A percentile compares a stretch with the other conserved stretches of the same genome.
These are phyloP conservation scores for Drosophila sp. DNA, from an alignment of 1,140 invertebrate genomes.

Conservation along the genomic window DNA sequence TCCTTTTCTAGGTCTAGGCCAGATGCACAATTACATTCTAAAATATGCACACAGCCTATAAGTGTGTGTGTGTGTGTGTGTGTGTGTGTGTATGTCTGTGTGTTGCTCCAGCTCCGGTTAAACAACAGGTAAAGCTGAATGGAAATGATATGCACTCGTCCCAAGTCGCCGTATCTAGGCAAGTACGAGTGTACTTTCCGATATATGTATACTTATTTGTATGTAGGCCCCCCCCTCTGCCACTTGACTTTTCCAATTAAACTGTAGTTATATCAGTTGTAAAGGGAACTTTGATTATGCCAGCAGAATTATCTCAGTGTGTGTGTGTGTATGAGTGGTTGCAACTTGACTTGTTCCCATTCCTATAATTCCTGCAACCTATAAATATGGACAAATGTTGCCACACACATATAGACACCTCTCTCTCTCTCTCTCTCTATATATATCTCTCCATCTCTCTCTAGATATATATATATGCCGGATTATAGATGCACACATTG, in stretches of 20 bases:
- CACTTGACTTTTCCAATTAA: slow-evolving; percentile 12
- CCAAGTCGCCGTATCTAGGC: too few relatives aligned
- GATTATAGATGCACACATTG: slow-evolving; percentile 74
- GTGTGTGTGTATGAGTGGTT: background rate
- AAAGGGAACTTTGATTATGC: slow-evolving; percentile 12
- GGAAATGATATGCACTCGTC: background rate
- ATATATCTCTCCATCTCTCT: slow-evolving; percentile 22
- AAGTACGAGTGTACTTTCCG: too few relatives aligned
- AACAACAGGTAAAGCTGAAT: slow-evolving; percentile 13
- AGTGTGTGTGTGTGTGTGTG: slow-evolving; percentile 14
- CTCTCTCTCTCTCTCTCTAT: slow-evolving; percentile 11
- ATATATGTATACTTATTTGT: background rate
- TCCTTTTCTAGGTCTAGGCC: slow-evolving; percentile 83
- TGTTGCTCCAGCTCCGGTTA: slow-evolving; percentile 16
- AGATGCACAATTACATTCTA: slow-evolving; percentile 83
- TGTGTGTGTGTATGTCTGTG: background rate
- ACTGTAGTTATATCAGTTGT: background rate
- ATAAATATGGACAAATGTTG: slow-evolving; percentile 54
- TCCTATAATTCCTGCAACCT: slow-evolving; percentile 42
- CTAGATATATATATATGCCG: slow-evolving; percentile 22
- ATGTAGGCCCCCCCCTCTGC: background rate
- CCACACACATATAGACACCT: background rate
- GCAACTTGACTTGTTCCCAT: slow-evolving; percentile 9
- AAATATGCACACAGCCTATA: slow-evolving; percentile 71
- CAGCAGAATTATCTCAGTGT: background rate